Conservation (phyloP, 2,888 invertebrate genomes). For the Cacoxenus indagator region DNA sequence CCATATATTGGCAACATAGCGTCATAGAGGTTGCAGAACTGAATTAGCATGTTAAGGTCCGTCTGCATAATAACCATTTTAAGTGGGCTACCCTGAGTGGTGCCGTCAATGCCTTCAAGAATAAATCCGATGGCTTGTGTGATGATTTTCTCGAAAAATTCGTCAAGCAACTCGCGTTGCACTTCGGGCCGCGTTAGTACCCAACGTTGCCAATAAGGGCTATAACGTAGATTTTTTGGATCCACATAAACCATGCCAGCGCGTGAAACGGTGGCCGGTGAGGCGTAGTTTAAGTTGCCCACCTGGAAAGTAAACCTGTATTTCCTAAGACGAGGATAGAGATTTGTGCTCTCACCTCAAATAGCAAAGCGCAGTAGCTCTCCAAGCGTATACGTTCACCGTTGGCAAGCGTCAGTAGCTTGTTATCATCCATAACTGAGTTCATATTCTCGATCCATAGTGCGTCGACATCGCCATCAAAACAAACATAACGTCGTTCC, state of each 20-base stretch:
- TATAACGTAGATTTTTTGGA: conserved; percentile 89
- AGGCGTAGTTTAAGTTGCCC: conserved; percentile 89
- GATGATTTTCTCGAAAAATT: conserved; percentile 83
- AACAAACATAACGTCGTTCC: conserved; percentile 86
- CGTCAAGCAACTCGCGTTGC: conserved; percentile 71
- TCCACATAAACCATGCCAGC: conserved; percentile 96
- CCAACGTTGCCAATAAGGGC: conserved; percentile 92
- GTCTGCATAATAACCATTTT: conserved; percentile 88
- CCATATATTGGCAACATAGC: conserved; percentile 73
- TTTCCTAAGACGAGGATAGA: not conserved
- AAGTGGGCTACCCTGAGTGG: conserved; percentile 80
- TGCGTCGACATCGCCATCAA: conserved; percentile 95
- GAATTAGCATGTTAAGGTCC: conserved; percentile 87
- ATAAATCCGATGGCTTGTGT: conserved; percentile 79
- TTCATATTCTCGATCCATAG: conserved; percentile 98
- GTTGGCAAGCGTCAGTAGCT: conserved; percentile 88
- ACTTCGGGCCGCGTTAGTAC: conserved; percentile 73
- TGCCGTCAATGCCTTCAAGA: conserved; percentile 81
- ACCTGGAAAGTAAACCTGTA: conserved; percentile 74
- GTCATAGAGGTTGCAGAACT: conserved; percentile 86
- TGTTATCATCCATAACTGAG: conserved; percentile 96
- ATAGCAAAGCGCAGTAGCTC: conserved; percentile 85
- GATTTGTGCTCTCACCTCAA: conserved; percentile 77
- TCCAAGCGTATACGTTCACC: conserved; percentile 89
- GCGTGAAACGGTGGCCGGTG: conserved; percentile 92